Base-by-base conservation (phyloP, 2,797 vertebrate genomes). In the Trachops cirrhosus region DNA sequence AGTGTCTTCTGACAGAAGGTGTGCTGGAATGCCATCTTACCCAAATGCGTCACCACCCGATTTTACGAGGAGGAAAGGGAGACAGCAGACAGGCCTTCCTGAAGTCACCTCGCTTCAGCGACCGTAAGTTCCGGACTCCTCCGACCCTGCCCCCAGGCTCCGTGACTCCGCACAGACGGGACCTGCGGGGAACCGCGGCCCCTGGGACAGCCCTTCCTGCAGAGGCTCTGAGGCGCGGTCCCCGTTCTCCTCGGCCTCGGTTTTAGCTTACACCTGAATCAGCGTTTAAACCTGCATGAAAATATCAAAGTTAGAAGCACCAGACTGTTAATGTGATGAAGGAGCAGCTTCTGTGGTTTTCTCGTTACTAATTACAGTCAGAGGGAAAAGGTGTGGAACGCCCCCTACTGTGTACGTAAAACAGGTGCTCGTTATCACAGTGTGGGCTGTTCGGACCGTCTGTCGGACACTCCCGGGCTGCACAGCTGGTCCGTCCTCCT, bases 351-450 rank as follows among this genome's bases (percentile, higher is more conserved):
- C 73, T 12, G 3, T 11, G 16, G 5, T 52, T 50, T 44, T 48
- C 44, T 71, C 46, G 0, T 73, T 62, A 10, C 41, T 34, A 54
- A 67, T 12, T 1, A 29, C 11, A 71, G 37, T 34, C 48, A 37
- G 86, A 77, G 73, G 68, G 29, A 46, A 97, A 86, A 32, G 54
- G 26, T 24, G 83, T 71, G 77, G 21, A 67, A 16, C 4, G 2
- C 48, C 52, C 75, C 37, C 74, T 46, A 50, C 68, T n/a, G 71
- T 87, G 54, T 0, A 0, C 48, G 93, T 46, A 90, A 95, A 97
- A 77, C 77, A 96, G 82, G 54, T 89, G 67, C 48, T 74, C 34
- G 2, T 6, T 52, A 71, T 70, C 5, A 1, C 88, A 95, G 83
- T 4, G 74, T 11, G 24, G 18, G 22, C 32, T 1, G 9, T n/a